Evolutionary conservation across 2,113 vertebrate species (phyloP).

Genomic region (Elaphurus davidianus): DNA sequence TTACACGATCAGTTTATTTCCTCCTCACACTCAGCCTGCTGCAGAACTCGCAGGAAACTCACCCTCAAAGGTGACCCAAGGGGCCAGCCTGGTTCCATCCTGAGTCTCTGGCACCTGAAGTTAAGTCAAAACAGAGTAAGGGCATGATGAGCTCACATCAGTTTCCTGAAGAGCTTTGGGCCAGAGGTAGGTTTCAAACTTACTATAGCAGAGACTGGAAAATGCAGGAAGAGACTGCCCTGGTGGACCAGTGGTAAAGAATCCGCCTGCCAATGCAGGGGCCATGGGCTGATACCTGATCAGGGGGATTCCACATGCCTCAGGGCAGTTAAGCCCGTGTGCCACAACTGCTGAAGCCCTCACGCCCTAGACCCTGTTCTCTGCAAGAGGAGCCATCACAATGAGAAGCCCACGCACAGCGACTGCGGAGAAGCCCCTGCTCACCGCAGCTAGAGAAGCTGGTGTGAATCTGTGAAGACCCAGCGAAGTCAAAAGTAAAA

Average conservation of each 20-base stretch:
- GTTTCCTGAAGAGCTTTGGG: neutral
- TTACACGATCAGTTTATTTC: neutral
- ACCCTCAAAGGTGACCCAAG: neutral
- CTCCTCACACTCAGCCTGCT: neutral
- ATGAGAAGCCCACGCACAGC: neutral
- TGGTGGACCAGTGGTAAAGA: neutral
- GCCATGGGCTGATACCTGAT: neutral
- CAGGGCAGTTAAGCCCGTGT: neutral
- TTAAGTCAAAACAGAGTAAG: neutral
- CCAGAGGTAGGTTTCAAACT: neutral
- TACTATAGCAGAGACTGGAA: neutral
- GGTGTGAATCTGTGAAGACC: neutral
- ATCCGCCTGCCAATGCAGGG: neutral
- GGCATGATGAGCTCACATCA: neutral
- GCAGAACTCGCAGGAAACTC: neutral
- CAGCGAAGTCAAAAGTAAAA: neutral
- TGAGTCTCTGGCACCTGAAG: neutral
- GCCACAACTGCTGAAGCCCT: neutral
- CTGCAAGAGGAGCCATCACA: neutral
- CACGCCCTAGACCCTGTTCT: rapidly evolving
- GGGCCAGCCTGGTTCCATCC: neutral
- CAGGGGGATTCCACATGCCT: neutral
- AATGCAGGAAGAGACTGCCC: neutral
- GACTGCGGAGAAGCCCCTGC: neutral
- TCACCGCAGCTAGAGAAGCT: rapidly evolving